Evolutionary conservation across 2,888 invertebrate genomes (phyloP).

Genomic region (Celastrina argiolus): DNA sequence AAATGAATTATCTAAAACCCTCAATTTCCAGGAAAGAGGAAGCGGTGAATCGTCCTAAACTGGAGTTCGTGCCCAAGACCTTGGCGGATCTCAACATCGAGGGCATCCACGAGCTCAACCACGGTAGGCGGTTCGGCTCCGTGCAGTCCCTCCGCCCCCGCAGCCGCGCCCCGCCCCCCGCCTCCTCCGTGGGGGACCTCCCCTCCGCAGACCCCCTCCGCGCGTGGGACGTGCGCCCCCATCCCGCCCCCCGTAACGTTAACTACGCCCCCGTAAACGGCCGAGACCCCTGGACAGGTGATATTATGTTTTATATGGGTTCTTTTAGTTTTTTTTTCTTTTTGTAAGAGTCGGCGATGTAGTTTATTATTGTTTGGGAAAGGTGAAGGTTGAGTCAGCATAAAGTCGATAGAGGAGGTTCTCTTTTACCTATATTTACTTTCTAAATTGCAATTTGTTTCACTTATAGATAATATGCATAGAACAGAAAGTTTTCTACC

Average conservation of each 20-base stretch:
- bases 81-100: slow-evolving; percentile 92
- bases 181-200: slow-evolving; percentile 67
- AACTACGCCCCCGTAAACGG: slow-evolving; percentile 44
- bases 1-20: not conserved
- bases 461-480: too few species aligned
- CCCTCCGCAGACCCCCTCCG: slow-evolving; percentile 56
- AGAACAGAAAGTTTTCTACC: too few species aligned
- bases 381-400: not conserved
- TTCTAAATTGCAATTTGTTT: too few species aligned
- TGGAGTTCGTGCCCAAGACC: slow-evolving; percentile 95
- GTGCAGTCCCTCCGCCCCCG: slow-evolving; percentile 67
- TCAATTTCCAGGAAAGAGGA: slow-evolving; percentile 85
- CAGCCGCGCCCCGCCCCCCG: slow-evolving; percentile 53
- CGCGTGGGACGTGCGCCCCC: slow-evolving; percentile 53
- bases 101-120: slow-evolving; percentile 83
- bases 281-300: slow-evolving; percentile 80
- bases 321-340: slow-evolving; percentile 47
- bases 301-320: slow-evolving; percentile 72
- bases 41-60: slow-evolving; percentile 91
- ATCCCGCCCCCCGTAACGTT: slow-evolving; percentile 23
- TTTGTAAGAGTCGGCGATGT: slow-evolving; percentile 40
- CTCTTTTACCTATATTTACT: too few species aligned
- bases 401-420: not conserved
- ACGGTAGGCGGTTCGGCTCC: slow-evolving; percentile 80
- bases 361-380: not conserved